Conservation (phyloP, 2,888 invertebrate species). For the Herminia tarsipennalis region DNA sequence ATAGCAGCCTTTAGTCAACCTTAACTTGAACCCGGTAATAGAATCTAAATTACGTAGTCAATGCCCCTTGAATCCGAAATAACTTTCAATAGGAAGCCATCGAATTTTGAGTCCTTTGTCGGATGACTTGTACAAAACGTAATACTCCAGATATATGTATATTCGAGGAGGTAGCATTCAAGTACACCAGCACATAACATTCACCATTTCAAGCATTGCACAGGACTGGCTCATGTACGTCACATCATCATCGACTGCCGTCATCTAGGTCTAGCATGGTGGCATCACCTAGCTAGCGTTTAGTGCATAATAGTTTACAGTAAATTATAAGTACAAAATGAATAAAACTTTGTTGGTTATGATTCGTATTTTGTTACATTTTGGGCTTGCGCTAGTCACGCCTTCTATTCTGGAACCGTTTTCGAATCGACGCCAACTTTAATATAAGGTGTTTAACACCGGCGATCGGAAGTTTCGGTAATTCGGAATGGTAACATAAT, state of each 20-base stretch:
- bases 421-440: constrained; percentile 55
- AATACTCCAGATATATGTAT: constrained; percentile 25
- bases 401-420: constrained; percentile 74
- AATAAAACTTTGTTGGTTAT: constrained; percentile 52
- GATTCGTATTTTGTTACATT: constrained; percentile 55
- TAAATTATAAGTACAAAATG: constrained; percentile 43
- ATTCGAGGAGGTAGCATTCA: constrained; percentile 45
- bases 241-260: constrained; percentile 73
- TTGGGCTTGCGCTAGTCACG: constrained; percentile 67
- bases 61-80: constrained; percentile 26
- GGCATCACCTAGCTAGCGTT: constrained; percentile 78
- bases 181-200: constrained; percentile 77
- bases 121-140: constrained; percentile 30
- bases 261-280: constrained; percentile 82
- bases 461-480: constrained; percentile 17
- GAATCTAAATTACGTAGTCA: constrained; percentile 31
- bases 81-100: constrained; percentile 41
- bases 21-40: constrained; percentile 41
- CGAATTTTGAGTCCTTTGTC: constrained; percentile 29
- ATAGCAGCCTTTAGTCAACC: constrained; percentile 49
- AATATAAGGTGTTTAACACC: constrained; percentile 3
- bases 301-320: constrained; percentile 71
- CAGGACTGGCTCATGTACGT: constrained; percentile 76
- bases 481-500: constrained; percentile 77
- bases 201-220: constrained; percentile 81